Percentiles rank a stretch among this genome's conserved stretches.
These are phyloP conservation scores for Hoplostethus atlanticus DNA, from an alignment of 2,797 vertebrate species.

Conservation along the genomic window DNA sequence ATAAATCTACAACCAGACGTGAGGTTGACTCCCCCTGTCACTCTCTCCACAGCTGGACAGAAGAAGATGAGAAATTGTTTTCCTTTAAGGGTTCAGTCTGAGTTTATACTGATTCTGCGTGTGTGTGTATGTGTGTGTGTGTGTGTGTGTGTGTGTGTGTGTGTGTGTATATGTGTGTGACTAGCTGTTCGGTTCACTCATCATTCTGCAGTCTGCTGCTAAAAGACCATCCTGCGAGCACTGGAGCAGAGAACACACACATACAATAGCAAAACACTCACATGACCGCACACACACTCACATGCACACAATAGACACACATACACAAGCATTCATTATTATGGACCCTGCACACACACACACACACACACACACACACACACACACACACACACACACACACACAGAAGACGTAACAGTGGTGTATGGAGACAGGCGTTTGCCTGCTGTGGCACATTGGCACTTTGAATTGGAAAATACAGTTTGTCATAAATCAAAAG, in stretches of 20 bases:
- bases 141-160: background rate
- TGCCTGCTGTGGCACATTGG: background rate
- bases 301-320: background rate
- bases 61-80: too few relatives aligned
- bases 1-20: too few relatives aligned
- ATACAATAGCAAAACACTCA: background rate
- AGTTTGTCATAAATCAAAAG: constrained; percentile 6
- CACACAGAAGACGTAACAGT: background rate
- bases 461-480: background rate
- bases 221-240: too few relatives aligned
- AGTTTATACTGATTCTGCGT: too few relatives aligned
- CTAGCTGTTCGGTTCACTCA: too few relatives aligned
- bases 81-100: too few relatives aligned
- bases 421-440: too few relatives aligned
- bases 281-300: background rate
- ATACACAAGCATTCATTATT: constrained; percentile 1
- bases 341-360: constrained; percentile 1
- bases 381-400: constrained; percentile 8
- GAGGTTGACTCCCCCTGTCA: too few relatives aligned
- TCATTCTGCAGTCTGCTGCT: too few relatives aligned
- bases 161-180: background rate
- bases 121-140: background rate
- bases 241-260: background rate
- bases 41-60: too few relatives aligned
- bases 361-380: constrained; percentile 10